A percentile compares a stretch with the other conserved stretches of the same genome.
Conservation (phyloP, 2,797 vertebrate species). For the Telmatherina bonti region DNA sequence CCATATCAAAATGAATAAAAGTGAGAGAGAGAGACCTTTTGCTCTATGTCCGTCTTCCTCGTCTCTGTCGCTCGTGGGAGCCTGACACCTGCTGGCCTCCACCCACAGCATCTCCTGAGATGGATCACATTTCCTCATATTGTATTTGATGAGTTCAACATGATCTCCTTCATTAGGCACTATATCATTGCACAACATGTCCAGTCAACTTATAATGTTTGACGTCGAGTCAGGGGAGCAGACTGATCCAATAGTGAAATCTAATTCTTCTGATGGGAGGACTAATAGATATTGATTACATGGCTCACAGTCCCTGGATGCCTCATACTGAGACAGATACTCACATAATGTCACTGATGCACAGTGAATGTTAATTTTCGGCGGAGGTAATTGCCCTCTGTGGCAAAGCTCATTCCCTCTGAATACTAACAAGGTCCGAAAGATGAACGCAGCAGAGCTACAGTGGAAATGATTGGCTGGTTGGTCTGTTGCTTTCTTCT, state of each 20-base stretch:
- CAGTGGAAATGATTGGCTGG: conserved; percentile 24
- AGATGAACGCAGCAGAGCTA: conserved; percentile 8
- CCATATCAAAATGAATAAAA: conserved; percentile 76
- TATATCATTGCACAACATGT: conserved; percentile 63
- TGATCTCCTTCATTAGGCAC: conserved; percentile 76
- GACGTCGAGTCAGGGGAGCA: conserved; percentile 74
- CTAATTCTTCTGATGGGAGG: conserved; percentile 77
- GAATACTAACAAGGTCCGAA: conserved; percentile 67
- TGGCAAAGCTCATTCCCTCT: conserved; percentile 47
- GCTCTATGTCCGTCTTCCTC: conserved; percentile 15
- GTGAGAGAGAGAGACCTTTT: conserved; percentile 61
- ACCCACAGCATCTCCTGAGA: not conserved
- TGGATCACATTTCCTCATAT: conserved; percentile 59
- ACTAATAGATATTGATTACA: conserved; percentile 84
- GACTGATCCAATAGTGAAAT: conserved; percentile 79
- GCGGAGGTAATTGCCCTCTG: conserved; percentile 61
- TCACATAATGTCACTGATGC: conserved; percentile 71
- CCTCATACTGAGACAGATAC: conserved; percentile 70
- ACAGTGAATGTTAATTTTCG: conserved; percentile 76
- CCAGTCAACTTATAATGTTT: conserved; percentile 76
- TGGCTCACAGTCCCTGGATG: conserved; percentile 64
- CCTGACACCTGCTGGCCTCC: conserved; percentile 69
- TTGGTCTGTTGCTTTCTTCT: conserved; percentile 31
- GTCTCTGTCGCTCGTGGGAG: conserved; percentile 17
- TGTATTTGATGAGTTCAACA: conserved; percentile 68